Base-by-base conservation (phyloP, 2,797 vertebrate genomes). In the Lithobates pipiens region DNA sequence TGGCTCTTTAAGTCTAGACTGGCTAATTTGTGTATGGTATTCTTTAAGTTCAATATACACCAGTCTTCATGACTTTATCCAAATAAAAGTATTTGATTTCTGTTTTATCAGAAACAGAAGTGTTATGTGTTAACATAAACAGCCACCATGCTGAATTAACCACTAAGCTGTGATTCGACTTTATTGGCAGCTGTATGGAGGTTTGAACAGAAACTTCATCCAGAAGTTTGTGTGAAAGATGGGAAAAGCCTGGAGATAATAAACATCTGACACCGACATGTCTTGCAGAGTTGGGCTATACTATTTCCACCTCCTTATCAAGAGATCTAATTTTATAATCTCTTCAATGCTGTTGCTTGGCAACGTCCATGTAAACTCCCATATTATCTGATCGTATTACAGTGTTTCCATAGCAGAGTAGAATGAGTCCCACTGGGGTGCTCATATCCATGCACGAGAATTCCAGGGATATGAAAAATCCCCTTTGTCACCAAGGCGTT, bases 401-500 rank as follows among this genome's bases (percentile, higher is more conserved):
- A 81, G 71, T 61, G 71, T 81, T 72, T 81, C 79, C 54, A 73
- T 72, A 81, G 69, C n/a, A 42, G 23, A 57, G 50, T 25, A 63
- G 79, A 73, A 81, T 73, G 50, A 61, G 46, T 81, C 69, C 50
- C 69, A 72, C 46, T 69, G 71, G 79, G 69, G 69, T 81, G 71
- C 79, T 73, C 69, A 57, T 81, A 81, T 72, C 79, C 50, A 81
- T 39, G 69, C 69, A 72, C 61, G 79, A 80, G 32, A 32, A 80
- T 57, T 57, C 46, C 68, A 71, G 44, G 16, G n/a, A 81, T 73
- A n/a, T 72, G 69, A 42, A n/a, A 39, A 73, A 39, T 46, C 15
- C 34, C 67, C 25, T 46, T 25, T 68, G 63, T 78, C 63, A 72
- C 54, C 54, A 61, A 61, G 54, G 54, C 54, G 2, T 1, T 23